phyloP scores from a whole-genome alignment of 2,113 vertebrate genomes.

The Oncorhynchus gorbuscha region DNA sequence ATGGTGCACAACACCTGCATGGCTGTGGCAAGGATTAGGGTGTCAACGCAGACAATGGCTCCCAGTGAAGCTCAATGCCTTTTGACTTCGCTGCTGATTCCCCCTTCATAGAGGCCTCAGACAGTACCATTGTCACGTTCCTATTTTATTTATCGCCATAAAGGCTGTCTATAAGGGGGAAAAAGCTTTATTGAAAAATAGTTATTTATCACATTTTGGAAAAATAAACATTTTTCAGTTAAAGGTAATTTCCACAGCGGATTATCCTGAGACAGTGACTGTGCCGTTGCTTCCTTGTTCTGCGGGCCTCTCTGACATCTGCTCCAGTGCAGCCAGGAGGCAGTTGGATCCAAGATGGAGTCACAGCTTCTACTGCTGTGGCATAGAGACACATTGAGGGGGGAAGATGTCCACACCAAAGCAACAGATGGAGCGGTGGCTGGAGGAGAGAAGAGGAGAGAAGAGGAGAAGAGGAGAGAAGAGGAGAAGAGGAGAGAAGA shows the following conservation, averaged over 20 bases:
- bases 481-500: conserved; percentile 25
- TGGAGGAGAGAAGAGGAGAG: conserved; percentile 6
- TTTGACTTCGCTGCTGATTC: conserved; percentile 36
- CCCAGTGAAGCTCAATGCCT: conserved; percentile 50
- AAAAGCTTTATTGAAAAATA: conserved; percentile 67
- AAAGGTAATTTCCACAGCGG: conserved; percentile 42
- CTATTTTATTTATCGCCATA: conserved; percentile 59
- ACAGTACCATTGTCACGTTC: conserved; percentile 48
- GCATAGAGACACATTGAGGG: conserved; percentile 13
- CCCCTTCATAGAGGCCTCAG: not conserved
- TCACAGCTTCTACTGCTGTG: conserved; percentile 12
- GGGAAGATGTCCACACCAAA: conserved; percentile 44
- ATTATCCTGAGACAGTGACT: conserved; percentile 31
- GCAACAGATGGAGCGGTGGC: conserved; percentile 62
- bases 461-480: conserved; percentile 28
- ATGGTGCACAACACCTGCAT: conserved; percentile 68
- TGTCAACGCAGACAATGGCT: conserved; percentile 68
- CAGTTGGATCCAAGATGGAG: conserved; percentile 46
- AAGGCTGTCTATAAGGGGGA: conserved; percentile 41
- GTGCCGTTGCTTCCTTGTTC: conserved; percentile 34
- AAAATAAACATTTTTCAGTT: conserved; percentile 73
- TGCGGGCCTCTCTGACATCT: conserved; percentile 31
- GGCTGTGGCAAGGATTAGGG: conserved; percentile 67
- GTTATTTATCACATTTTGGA: conserved; percentile 41
- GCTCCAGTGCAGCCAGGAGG: conserved; percentile 21